Evolutionary conservation across 2,888 invertebrate genomes (phyloP).

Genomic region (Itoplectis maculator): DNA sequence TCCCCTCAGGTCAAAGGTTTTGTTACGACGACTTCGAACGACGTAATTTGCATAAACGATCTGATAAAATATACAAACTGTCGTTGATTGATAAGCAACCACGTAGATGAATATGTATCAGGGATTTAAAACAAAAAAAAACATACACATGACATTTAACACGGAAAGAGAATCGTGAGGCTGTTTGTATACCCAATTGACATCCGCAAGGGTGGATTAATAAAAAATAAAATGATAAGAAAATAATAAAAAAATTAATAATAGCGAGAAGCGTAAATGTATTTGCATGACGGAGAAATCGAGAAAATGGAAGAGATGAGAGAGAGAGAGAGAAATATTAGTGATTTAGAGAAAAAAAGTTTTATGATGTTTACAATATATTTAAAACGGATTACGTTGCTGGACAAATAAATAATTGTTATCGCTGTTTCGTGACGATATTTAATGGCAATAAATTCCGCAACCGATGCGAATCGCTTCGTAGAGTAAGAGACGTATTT

Average conservation of each 20-base stretch:
- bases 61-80: conserved; percentile 40
- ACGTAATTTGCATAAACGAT: conserved; percentile 56
- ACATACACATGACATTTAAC: no score
- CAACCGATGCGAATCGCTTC: conserved; percentile 54
- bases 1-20: conserved; percentile 54
- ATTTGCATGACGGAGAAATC: conserved; percentile 41
- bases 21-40: conserved; percentile 55
- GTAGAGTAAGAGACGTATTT: conserved; percentile 50
- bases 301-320: neutral
- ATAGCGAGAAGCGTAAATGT: conserved; percentile 37
- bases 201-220: conserved; percentile 24
- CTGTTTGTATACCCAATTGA: conserved; percentile 28
- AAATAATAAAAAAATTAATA: conserved; percentile 14
- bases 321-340: conserved; percentile 26
- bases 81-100: conserved; percentile 48
- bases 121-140: conserved; percentile 32
- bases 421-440: conserved; percentile 63
- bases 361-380: conserved; percentile 68
- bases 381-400: conserved; percentile 60
- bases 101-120: conserved; percentile 35
- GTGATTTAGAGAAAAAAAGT: conserved; percentile 60
- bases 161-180: conserved; percentile 12
- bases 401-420: conserved; percentile 67
- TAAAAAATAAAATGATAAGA: conserved; percentile 45
- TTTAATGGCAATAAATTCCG: conserved; percentile 47